Base-by-base conservation (phyloP, 2,113 vertebrate genomes). In the Chlorocebus sabaeus region DNA sequence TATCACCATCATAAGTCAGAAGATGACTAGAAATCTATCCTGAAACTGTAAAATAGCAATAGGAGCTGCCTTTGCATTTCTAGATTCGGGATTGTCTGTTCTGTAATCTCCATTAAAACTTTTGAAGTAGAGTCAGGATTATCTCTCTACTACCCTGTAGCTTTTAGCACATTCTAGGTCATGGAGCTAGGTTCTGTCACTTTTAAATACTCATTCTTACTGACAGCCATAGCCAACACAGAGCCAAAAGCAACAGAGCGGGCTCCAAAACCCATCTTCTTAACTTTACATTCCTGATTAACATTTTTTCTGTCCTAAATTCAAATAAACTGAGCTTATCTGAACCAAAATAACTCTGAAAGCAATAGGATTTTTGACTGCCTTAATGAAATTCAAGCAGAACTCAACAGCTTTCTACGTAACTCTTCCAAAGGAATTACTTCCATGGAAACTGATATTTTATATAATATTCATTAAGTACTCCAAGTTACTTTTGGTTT, bases 401-500 rank as follows among this genome's bases (percentile, higher is more conserved):
- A 48, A 57, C 57, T 90, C 48, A 68, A 94, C 10, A 61, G 32
- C 11, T 82, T 61, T 78, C 72, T 55, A 70, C 72, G 45, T 72
- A 87, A 83, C 85, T 96, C 70, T 73, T 96, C 55, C 50, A 83
- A 86, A 92, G 40, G 48, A 89, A 85, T 67, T 67, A 91, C 2
- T 68, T 45, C 25, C 48, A 80, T 73, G 18, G 48, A 89, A 89
- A 89, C 5, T 61, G n/a, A 78, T 32, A 45, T 68, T 85, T 92
- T 50, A 89, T 23, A 13, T 43, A 96, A 45, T 50, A 89, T 43
- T 50, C 57, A 67, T 45, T 78, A 70, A 83, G n/a, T 50, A 38
- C 10, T 43, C 48, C 6, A 92, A 59, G 12, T 92, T 80, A 72
- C 17, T 85, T 90, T 89, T 78, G 16, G 2, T 61, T 94, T 93